These are phyloP conservation scores for Habropoda laboriosa DNA, from an alignment of 1,140 invertebrate species.

Conservation along the genomic window DNA sequence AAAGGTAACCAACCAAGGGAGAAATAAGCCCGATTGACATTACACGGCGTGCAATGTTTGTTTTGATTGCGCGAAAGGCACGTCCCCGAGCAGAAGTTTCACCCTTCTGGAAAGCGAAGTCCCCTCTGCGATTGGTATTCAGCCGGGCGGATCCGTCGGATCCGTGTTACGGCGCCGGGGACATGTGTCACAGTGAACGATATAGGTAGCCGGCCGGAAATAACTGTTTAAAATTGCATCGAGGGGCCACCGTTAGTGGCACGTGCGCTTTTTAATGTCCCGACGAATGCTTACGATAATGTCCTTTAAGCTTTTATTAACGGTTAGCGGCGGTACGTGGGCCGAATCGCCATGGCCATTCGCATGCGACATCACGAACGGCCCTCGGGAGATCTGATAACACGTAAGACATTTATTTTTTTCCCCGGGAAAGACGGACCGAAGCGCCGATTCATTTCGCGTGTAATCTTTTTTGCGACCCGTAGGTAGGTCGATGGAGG, in stretches of 20 bases:
- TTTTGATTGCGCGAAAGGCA: constrained; percentile 40
- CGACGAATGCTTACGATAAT: constrained; percentile 79
- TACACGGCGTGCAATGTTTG: background rate
- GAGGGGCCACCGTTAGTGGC: constrained; percentile 75
- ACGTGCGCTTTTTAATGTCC: constrained; percentile 81
- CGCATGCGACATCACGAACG: constrained; percentile 60
- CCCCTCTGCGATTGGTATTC: constrained; percentile 76
- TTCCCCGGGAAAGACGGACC: background rate
- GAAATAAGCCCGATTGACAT: constrained; percentile 21
- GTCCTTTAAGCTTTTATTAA: constrained; percentile 82
- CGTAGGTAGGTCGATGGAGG: background rate
- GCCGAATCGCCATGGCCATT: constrained; percentile 74
- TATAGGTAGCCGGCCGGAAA: constrained; percentile 74
- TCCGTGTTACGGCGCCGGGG: constrained; percentile 74
- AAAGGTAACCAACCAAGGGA: background rate
- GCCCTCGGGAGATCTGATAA: constrained; percentile 37
- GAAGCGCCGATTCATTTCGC: constrained; percentile 28
- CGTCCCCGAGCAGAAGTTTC: constrained; percentile 20
- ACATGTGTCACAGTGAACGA: constrained; percentile 80
- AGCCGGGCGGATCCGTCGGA: constrained; percentile 60
- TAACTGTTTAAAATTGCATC: constrained; percentile 82
- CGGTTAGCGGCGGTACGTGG: constrained; percentile 79
- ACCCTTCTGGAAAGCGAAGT: constrained; percentile 36
- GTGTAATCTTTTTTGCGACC: constrained; percentile 23
- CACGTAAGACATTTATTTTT: constrained; percentile 41